Base-by-base conservation (phyloP, 2,888 invertebrate species). In the Sminthurinus aureus region DNA sequence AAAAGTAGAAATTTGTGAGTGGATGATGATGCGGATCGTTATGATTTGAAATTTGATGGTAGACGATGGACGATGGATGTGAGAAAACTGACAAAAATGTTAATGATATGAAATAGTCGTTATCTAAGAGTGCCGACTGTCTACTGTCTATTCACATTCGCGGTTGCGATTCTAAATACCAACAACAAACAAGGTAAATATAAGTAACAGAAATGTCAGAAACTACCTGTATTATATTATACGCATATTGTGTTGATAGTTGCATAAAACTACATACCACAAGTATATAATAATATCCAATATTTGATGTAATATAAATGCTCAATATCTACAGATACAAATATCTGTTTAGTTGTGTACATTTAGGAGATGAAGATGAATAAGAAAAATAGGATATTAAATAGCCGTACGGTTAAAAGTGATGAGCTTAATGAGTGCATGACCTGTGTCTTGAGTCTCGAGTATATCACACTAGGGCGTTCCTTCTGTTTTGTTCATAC, bases 391-490 rank as follows among this genome's bases (percentile, higher is more conserved):
- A 26, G 71, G 24, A 24, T 20, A 71, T 71, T 71, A 71, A 71
- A 71, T 71, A 71, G 71, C 26, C 22, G 71, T 71, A 71, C 24
- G 24, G 0, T 24, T 52, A 52, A 76, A 52, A 58, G 76, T 76
- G n/a, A 58, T 51, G 52, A 38, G 78, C 75, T 83, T 87, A 87
- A 87, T 86, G 86, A 87, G 87, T 85, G 86, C 85, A 87, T 86
- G 86, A 87, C 87, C 87, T 84, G 84, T 83, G 38, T 38, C 38
- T 38, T 38, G 38, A 38, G 38, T 38, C 38, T 86, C 87, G 86
- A 83, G 85, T 85, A 82, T 82, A 85, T 87, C 86, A 86, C 87
- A 84, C 84, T 86, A 85, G 86, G 87, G 81, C 84, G 84, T 85
- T 79, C 84, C 85, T 86, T 84, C 78, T 52, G 58, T 76, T 52